A percentile compares a stretch with the other conserved stretches of the same genome.
Conservation (phyloP, 2,113 vertebrate species). For the human (Homo sapiens) region GRCh38 chr11:116221001-116221500, state of each 20-base stretch:
- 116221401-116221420: slow-evolving; percentile 48
- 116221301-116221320: slow-evolving; percentile 39
- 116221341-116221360: slow-evolving; percentile 61
- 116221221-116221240: neutral
- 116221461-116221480: slow-evolving; percentile 41
- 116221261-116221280: neutral
- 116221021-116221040: slow-evolving; percentile 49
- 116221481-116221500: slow-evolving; percentile 67
- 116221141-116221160: neutral
- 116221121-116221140: neutral
- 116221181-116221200: neutral
- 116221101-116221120: slow-evolving; percentile 34
- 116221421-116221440: slow-evolving; percentile 7
- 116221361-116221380: neutral
- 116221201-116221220: neutral
- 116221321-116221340: neutral
- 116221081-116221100: neutral
- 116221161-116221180: neutral
- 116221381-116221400: slow-evolving; percentile 44
- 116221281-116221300: neutral
- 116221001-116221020: slow-evolving; percentile 59
- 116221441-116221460: neutral
- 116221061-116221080: slow-evolving; percentile 20
- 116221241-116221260: rapidly evolving
- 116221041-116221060: slow-evolving; percentile 22